Evolutionary conservation across 2,113 vertebrate genomes (phyloP).

Genomic region (Notechis scutatus): DNA sequence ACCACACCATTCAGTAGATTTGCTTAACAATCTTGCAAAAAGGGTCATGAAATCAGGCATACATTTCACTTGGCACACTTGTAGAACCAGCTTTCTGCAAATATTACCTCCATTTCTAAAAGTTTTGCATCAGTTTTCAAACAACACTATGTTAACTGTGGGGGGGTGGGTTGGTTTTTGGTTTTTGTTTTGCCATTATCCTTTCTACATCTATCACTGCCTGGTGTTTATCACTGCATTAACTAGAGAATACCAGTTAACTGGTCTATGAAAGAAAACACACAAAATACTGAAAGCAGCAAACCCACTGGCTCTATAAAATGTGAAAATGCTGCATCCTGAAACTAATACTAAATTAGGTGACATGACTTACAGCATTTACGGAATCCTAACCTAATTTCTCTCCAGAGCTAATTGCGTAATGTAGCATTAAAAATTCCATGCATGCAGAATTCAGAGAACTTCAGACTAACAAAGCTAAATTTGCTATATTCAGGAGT

Average conservation of each 20-base stretch:
- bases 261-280: background rate
- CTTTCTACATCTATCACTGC: background rate
- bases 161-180: too few species aligned
- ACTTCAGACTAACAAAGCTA: background rate
- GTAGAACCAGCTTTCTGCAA: background rate
- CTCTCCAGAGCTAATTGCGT: background rate
- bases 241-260: background rate
- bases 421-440: background rate
- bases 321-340: background rate
- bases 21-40: too few species aligned
- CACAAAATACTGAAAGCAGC: background rate
- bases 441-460: background rate
- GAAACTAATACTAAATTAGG: background rate
- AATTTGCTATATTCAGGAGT: background rate
- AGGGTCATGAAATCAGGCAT: too few species aligned
- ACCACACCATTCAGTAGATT: too few species aligned
- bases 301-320: background rate
- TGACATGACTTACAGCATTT: background rate
- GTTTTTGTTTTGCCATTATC: background rate
- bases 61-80: background rate
- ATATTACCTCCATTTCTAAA: background rate
- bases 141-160: background rate
- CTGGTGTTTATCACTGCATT: background rate
- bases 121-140: background rate
- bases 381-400: background rate